Base-by-base conservation (phyloP, 2,113 vertebrate genomes). In the Amazona guildingii region DNA sequence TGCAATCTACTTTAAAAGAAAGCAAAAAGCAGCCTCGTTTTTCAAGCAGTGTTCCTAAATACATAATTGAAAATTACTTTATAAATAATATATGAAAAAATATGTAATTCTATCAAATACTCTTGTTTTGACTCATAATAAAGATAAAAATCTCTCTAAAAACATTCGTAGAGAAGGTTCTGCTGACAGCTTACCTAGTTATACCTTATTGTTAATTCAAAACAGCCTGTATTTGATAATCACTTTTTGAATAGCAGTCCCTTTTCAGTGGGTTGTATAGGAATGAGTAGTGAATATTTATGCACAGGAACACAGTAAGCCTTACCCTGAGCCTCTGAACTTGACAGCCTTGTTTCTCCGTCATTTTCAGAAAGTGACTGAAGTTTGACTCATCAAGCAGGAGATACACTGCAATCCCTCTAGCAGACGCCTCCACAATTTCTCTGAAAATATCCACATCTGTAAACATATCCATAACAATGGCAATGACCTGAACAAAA, bases 361-460 rank as follows among this genome's bases (percentile, higher is more conserved):
- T 98, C 99, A 99, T 99, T 37, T 94, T 97, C 80, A 99, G 97
- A 97, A 99, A 99, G 94, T 98, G 97, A 96, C 97, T 98, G 76
- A 99, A 98, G 94, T 99, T 98, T 5, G 81, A 98, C 39, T 99
- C 98, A 95, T 99, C 99, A 68, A 99, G 98, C 24, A 99, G 98
- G 88, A 99, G 96, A 75, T 99, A 99, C 17, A 99, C 98, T 2
- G 99, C 98, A 76, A 99, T 97, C 46, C 99, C 99, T 91, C 98
- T 98, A 54, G 98, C 43, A 35, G 99, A 99, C 54, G 99, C 99
- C 23, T 99, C 99, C 11, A 99, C 98, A 8, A 98, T 97, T 97
- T 99, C 99, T 98, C 98, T 99, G 96, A 99, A 99, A 95, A 99
- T 98, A 96, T 99, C 99, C 52, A 99, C 98, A 88, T 99, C 99